These are phyloP conservation scores for Sphenopsis melanotis DNA, from an alignment of 2,797 vertebrate species.

Conservation along the genomic window DNA sequence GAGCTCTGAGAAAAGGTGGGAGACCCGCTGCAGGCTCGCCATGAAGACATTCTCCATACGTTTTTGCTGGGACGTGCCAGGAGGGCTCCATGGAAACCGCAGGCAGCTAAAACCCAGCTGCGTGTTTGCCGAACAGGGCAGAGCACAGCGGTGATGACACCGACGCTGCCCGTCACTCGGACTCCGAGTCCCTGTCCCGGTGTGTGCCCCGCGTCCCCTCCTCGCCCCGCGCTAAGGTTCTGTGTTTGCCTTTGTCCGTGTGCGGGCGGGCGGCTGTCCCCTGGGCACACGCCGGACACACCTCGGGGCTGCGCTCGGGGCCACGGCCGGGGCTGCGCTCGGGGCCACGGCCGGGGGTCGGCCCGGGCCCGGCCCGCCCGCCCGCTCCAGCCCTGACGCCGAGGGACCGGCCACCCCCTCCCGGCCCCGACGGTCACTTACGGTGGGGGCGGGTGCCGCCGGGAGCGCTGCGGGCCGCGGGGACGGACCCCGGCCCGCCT, in stretches of 20 bases:
- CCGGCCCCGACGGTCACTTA: slow-evolving; percentile 30
- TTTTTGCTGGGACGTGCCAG: neutral
- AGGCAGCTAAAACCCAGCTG: neutral
- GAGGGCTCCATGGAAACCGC: slow-evolving; percentile 1
- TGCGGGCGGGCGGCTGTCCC: neutral
- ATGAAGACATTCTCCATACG: neutral
- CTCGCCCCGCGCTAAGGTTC: neutral
- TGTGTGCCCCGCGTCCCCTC: neutral
- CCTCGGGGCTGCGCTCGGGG: neutral
- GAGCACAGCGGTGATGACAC: neutral
- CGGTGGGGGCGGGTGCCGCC: neutral
- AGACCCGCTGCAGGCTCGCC: neutral
- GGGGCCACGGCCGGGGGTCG: neutral
- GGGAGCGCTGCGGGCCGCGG: neutral
- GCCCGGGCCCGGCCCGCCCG: neutral
- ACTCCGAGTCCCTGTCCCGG: neutral
- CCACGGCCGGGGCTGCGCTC: neutral
- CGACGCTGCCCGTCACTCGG: neutral
- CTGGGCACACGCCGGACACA: neutral
- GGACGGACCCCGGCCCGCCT: neutral
- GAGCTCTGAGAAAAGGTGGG: neutral
- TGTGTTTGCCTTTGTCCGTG: neutral
- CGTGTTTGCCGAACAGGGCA: neutral
- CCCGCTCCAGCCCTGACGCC: neutral
- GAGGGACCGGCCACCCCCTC: neutral